A percentile compares a stretch with the other conserved stretches of the same genome.
These are phyloP conservation scores for Hypomecis atomaria DNA, from an alignment of 2,888 invertebrate genomes.

Conservation along the genomic window DNA sequence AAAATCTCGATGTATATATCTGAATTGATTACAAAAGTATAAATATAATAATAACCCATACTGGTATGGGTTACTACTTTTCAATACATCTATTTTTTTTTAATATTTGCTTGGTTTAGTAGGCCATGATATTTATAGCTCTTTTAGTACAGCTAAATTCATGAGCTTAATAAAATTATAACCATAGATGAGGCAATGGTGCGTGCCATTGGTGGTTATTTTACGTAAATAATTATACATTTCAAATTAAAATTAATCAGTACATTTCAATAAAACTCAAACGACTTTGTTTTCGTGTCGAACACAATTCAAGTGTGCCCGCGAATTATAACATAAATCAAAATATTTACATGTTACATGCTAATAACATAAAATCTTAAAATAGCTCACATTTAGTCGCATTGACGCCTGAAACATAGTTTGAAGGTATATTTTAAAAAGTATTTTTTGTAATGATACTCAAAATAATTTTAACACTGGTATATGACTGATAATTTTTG, in stretches of 20 bases:
- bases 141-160: slow-evolving; percentile 12
- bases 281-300: slow-evolving; percentile 60
- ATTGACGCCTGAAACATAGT: slow-evolving; percentile 26
- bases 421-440: neutral
- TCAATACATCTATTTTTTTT: neutral
- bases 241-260: slow-evolving; percentile 81
- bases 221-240: slow-evolving; percentile 73
- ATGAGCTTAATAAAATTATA: slow-evolving; percentile 37
- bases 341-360: slow-evolving; percentile 47
- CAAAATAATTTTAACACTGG: slow-evolving; percentile 57
- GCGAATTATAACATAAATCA: slow-evolving; percentile 20
- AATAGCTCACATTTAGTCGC: slow-evolving; percentile 47
- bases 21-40: slow-evolving; percentile 27
- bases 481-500: slow-evolving; percentile 69
- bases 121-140: slow-evolving; percentile 44
- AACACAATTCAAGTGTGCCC: slow-evolving; percentile 37
- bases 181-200: slow-evolving; percentile 77
- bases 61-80: neutral
- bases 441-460: slow-evolving; percentile 41
- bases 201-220: slow-evolving; percentile 65
- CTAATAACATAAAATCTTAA: slow-evolving; percentile 47
- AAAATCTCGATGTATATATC: slow-evolving; percentile 20
- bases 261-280: slow-evolving; percentile 81
- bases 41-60: slow-evolving; percentile 13
- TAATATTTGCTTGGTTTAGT: slow-evolving; percentile 33